phyloP scores from a whole-genome alignment of 2,113 vertebrate genomes.

The Smithornis capensis region DNA sequence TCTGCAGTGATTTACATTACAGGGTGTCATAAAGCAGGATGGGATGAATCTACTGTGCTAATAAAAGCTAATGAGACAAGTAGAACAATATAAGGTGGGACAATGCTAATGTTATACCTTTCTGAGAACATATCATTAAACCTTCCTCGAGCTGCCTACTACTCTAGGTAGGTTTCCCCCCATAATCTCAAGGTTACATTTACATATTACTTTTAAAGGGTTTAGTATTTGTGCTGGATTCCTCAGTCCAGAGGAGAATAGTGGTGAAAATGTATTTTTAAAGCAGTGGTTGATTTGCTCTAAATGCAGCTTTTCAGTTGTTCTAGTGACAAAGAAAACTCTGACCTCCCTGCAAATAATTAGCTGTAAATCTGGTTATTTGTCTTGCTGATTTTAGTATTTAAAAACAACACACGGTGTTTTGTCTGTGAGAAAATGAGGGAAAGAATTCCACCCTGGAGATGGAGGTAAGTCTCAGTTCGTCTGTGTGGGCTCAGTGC shows the following conservation, averaged over 20 bases:
- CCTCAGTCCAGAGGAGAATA: background rate
- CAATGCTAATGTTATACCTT: conserved; percentile 38
- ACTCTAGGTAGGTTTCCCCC: background rate
- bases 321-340: background rate
- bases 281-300: background rate
- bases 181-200: conserved; percentile 5
- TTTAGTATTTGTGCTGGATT: background rate
- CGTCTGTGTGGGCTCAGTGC: background rate
- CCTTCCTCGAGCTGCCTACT: background rate
- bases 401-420: background rate
- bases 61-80: conserved; percentile 66
- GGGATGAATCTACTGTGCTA: conserved; percentile 36
- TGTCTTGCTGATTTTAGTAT: background rate
- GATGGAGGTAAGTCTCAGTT: background rate
- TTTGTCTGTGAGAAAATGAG: background rate
- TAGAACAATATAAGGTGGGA: conserved; percentile 46
- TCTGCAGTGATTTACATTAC: conserved; percentile 39
- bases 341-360: background rate
- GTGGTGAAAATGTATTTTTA: background rate
- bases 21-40: conserved; percentile 21
- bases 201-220: background rate
- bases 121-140: conserved; percentile 17
- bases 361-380: background rate
- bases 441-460: background rate
- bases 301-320: background rate